Evolutionary conservation across 1,140 invertebrate species (phyloP).

Genomic region (Elymnias hypermnestra): DNA sequence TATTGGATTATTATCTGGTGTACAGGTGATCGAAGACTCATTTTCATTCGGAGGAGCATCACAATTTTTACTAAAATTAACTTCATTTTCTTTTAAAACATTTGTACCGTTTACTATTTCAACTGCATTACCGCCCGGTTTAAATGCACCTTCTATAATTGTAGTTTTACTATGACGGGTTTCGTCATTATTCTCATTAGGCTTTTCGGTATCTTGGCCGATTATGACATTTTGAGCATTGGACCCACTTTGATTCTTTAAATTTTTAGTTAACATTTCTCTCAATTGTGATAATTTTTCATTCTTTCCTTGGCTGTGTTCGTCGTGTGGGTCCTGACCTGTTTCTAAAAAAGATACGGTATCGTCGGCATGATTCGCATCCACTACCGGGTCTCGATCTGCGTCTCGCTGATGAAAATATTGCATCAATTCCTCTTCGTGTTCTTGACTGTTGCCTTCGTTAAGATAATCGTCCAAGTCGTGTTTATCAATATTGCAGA

Average conservation of each 20-base stretch:
- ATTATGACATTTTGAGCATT: slow-evolving; percentile 31
- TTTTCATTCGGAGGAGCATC: slow-evolving; percentile 42
- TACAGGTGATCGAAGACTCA: slow-evolving; percentile 35
- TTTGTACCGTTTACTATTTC: slow-evolving; percentile 37
- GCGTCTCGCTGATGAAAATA: slow-evolving; percentile 82
- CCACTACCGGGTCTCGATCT: slow-evolving; percentile 27
- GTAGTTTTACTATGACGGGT: slow-evolving; percentile 25
- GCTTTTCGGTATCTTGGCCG: slow-evolving; percentile 32
- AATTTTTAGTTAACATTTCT: slow-evolving; percentile 82
- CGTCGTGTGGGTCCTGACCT: slow-evolving; percentile 64
- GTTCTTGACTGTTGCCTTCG: slow-evolving; percentile 87
- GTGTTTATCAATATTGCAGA: slow-evolving; percentile 85
- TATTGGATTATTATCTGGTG: slow-evolving; percentile 33
- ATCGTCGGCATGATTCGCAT: slow-evolving; percentile 20
- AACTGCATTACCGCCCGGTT: slow-evolving; percentile 34
- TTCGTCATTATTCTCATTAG: slow-evolving; percentile 28
- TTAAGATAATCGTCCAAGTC: slow-evolving; percentile 86
- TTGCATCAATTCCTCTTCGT: slow-evolving; percentile 86
- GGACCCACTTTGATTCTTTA: slow-evolving; percentile 72
- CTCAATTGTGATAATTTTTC: slow-evolving; percentile 84
- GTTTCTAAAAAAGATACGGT: slow-evolving; percentile 63
- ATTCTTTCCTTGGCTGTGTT: slow-evolving; percentile 71
- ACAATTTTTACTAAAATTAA: slow-evolving; percentile 32
- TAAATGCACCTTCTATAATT: slow-evolving; percentile 47
- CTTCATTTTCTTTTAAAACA: slow-evolving; percentile 30